Evolutionary conservation across 2,113 vertebrate genomes (phyloP).

Genomic region (Laticauda laticaudata): DNA sequence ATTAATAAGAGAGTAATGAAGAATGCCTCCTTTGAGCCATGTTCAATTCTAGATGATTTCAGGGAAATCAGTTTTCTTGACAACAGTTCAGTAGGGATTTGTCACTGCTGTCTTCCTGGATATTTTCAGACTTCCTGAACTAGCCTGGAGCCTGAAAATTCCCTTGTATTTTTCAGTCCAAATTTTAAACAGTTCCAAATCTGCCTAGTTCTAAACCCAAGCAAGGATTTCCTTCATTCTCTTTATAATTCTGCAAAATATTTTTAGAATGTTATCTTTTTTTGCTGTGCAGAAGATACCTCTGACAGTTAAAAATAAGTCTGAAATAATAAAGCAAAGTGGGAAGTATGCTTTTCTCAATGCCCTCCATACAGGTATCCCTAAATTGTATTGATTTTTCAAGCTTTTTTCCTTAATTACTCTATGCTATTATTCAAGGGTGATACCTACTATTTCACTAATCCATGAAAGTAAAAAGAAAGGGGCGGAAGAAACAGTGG

Average conservation of each 20-base stretch:
- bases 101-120: not conserved
- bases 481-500: not conserved
- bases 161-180: not conserved
- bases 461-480: not conserved
- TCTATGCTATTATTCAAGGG: not conserved
- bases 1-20: not conserved
- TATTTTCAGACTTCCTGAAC: not conserved
- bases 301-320: not conserved
- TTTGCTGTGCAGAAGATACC: not conserved
- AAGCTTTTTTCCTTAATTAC: not conserved
- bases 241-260: not conserved
- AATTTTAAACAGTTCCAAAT: not conserved
- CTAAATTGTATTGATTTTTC: not conserved
- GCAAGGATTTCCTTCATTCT: not conserved
- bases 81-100: not conserved
- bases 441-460: not conserved
- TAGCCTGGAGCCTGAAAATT: not conserved
- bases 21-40: not conserved
- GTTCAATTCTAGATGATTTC: not conserved
- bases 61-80: not conserved
- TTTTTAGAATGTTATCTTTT: not conserved
- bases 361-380: not conserved
- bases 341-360: not conserved
- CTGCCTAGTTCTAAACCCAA: not conserved
- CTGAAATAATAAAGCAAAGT: not conserved